Evolutionary conservation across 1,140 invertebrate species (phyloP).

Genomic region (Orius laevigatus): DNA sequence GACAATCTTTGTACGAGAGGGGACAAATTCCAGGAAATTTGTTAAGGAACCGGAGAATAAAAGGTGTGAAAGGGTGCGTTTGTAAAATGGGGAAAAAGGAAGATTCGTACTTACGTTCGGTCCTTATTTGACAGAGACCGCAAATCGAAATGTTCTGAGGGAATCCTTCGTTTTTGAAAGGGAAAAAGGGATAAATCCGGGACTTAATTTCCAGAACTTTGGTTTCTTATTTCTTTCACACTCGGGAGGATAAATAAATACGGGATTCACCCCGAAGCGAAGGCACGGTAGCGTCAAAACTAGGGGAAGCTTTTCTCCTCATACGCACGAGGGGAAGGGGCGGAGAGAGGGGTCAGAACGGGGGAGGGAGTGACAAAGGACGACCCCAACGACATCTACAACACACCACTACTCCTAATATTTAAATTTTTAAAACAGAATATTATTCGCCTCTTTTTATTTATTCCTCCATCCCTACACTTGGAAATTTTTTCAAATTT

Average conservation of each 20-base stretch:
- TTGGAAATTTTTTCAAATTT: no score
- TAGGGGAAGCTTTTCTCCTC: constrained; percentile 12
- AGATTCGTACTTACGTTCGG: neutral
- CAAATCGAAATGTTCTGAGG: neutral
- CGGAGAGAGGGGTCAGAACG: neutral
- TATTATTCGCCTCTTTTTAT: neutral
- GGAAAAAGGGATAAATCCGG: neutral
- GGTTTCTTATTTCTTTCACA: neutral
- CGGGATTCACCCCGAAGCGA: constrained; percentile 8
- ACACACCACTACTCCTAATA: neutral
- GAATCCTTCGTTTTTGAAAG: neutral
- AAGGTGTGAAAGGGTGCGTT: constrained; percentile 2
- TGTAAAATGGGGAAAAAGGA: neutral
- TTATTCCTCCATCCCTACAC: neutral
- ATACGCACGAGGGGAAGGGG: neutral
- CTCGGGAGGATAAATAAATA: constrained; percentile 4
- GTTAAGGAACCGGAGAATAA: constrained; percentile 9
- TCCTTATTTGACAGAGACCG: constrained; percentile 2
- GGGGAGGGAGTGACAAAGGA: constrained; percentile 8
- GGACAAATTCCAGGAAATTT: constrained; percentile 16
- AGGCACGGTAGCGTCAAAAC: constrained; percentile 14
- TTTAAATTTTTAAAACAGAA: neutral
- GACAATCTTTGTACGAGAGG: constrained; percentile 12
- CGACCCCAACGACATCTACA: constrained; percentile 14
- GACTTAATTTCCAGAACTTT: neutral